A percentile compares a stretch with the other conserved stretches of the same genome.
phyloP scores from a whole-genome alignment of 2,113 vertebrate genomes.

The Pardalotus punctatus region DNA sequence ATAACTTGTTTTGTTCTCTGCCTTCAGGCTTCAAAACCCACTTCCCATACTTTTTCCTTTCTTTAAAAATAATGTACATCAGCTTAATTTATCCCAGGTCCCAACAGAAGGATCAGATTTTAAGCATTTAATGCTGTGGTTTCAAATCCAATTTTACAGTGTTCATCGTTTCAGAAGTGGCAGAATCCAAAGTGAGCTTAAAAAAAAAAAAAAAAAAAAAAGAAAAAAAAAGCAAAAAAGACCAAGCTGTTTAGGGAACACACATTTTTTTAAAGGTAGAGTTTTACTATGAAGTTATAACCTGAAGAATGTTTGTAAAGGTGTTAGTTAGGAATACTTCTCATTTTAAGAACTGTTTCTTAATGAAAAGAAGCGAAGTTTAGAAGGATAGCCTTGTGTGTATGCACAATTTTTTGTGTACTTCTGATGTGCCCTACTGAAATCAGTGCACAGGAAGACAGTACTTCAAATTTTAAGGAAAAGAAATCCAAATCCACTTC shows the following conservation, averaged over 20 bases:
- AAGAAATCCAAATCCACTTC: background rate
- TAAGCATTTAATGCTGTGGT: constrained; percentile 78
- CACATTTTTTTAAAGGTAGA: background rate
- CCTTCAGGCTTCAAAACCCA: constrained; percentile 76
- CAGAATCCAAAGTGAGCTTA: constrained; percentile 51
- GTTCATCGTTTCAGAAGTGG: constrained; percentile 76
- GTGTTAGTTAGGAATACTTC: constrained; percentile 1
- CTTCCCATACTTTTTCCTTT: constrained; percentile 77
- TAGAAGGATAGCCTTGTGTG: background rate
- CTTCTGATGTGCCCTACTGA: background rate
- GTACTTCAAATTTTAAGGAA: background rate
- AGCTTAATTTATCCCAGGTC: constrained; percentile 84
- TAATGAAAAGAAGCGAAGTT: background rate
- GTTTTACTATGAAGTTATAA: constrained; percentile 13
- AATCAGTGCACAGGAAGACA: background rate
- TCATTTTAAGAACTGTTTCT: background rate
- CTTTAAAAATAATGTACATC: constrained; percentile 81
- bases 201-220: background rate
- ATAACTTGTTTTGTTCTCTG: constrained; percentile 78
- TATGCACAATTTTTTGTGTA: background rate
- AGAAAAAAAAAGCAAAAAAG: background rate
- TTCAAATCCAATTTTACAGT: constrained; percentile 83
- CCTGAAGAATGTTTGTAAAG: constrained; percentile 21
- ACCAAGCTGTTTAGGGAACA: background rate
- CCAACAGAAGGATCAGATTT: constrained; percentile 80